phyloP scores from a whole-genome alignment of 2,797 vertebrate genomes.

The Sebastes steindachneri region DNA sequence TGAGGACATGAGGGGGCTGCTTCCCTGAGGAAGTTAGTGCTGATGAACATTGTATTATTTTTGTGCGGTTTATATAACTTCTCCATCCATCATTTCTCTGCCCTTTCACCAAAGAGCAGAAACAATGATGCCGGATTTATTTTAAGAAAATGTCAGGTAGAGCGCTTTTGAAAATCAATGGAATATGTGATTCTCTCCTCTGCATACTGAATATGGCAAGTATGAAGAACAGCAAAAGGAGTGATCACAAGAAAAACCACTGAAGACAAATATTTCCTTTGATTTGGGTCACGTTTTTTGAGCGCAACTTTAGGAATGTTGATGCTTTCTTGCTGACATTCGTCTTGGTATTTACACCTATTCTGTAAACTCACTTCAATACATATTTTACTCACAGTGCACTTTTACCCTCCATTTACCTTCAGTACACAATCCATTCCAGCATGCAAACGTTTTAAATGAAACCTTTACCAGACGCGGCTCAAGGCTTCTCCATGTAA shows the following conservation, averaged over 20 bases:
- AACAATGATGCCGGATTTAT: conserved; percentile 73
- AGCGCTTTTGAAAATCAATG: conserved; percentile 71
- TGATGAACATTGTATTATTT: conserved; percentile 55
- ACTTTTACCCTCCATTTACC: conserved; percentile 32
- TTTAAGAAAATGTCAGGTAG: conserved; percentile 75
- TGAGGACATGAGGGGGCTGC: conserved; percentile 8
- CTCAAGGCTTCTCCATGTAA: not conserved
- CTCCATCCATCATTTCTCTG: conserved; percentile 47
- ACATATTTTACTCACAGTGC: not conserved
- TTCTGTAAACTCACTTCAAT: not conserved
- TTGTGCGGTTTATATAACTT: conserved; percentile 49
- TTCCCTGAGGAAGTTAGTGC: conserved; percentile 18
- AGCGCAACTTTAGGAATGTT: not conserved
- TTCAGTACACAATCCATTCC: conserved; percentile 14
- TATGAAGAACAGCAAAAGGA: not conserved
- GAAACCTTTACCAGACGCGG: conserved; percentile 49
- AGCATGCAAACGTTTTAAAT: conserved; percentile 52
- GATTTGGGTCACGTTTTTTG: not conserved
- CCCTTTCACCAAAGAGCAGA: conserved; percentile 63
- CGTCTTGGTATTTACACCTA: not conserved
- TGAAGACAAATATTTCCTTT: not conserved
- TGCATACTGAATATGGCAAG: conserved; percentile 56
- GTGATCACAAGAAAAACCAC: not conserved
- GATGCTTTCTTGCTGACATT: not conserved
- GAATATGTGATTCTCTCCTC: conserved; percentile 63